Evolutionary conservation across 2,888 invertebrate species (phyloP), one percentile per base, ranked within the genome.

Genomic region (Octodonta nipae): DNA sequence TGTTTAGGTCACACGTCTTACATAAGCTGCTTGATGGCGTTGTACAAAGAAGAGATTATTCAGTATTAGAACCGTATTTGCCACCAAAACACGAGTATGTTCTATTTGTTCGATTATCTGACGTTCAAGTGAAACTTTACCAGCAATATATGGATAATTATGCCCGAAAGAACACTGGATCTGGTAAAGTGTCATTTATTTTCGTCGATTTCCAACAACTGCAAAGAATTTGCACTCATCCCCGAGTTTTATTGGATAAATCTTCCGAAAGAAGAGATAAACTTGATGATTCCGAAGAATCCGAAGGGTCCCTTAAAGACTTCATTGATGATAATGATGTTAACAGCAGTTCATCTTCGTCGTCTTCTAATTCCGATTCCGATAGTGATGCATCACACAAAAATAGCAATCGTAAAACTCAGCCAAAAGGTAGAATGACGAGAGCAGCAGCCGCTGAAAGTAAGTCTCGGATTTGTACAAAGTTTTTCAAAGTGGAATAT

Each of bases 51-150:
- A 71, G 82, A 50, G 95, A 93, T 61, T 95, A 95, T 59, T 78
- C 81, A 7, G 91, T 92, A 29, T 65, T 98, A 43, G 87, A 83
- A 28, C 91, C 93, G 6, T 93, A 87, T 63, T 65, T 99, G 44
- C 93, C 95, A 5, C 89, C 91, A 0, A 98, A 98, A 63, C 78
- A 86, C 55, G 98, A 99, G 63, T 99, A 88, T 55, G 91, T 96
- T 1, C 68, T 99, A 31, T 85, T 83, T 49, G 76, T 95, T 5
- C 76, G 78, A 6, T 65, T 96, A 29, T 75, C 85, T 0, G 78
- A 82, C 4, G 64, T 80, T 2, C 96, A 96, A 64, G 70, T 78
- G 33, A 74, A 81, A 46, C 62, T 96, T 30, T 96, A 96, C 56
- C 70, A 70, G 40, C 66, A 75, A 52, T 89, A 85, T 55, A 60